Base-by-base conservation (phyloP, 2,797 vertebrate species). In the Clarias platycephalus region DNA sequence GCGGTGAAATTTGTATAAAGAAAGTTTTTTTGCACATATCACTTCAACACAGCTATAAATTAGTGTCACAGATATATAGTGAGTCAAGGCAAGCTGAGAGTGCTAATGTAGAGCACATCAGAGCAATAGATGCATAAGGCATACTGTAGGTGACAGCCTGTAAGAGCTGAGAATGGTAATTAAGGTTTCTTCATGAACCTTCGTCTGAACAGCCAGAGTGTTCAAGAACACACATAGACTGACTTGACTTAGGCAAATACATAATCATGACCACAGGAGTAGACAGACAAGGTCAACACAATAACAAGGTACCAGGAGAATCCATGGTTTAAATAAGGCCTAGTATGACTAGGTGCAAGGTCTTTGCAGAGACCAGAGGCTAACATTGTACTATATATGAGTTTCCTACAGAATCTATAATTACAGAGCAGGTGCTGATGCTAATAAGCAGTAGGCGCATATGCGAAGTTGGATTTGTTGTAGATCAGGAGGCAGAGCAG, bases 1-100 rank as follows among this genome's bases (percentile, higher is more conserved):
- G 15, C 57, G 18, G 44, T 55, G 44, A 67, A 18, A 66, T 40
- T 31, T 49, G n/a, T 49, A 80, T 31, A 49, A 24, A 26, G 40
- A 64, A 80, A 16, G 26, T 22, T n/a, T 80, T 80, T 80, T 49
- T 80, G 62, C 62, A 80, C 49, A 49, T 57, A 68, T 81, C 64
- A n/a, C 20, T 81, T 81, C 28, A 81, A 31, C 64, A 81, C 28
- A 81, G 31, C 49, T 57, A 81, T 70, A 57, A 68, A 81, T 81
- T 68, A 81, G 63, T 81, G 79, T 81, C 79, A 81, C n/a, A 66
- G 60, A 67, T 26, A 49, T 49, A 44, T 44, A 49, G 60, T 53
- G 79, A 81, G 79, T 81, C 44, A 55, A 34, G 79, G 44, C 28
- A 80, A 64, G 49, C 62, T 60, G 26, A 70, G 75, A 79, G 83